Evolutionary conservation across 1,140 invertebrate genomes (phyloP).

Genomic region (Holotrichia oblita): DNA sequence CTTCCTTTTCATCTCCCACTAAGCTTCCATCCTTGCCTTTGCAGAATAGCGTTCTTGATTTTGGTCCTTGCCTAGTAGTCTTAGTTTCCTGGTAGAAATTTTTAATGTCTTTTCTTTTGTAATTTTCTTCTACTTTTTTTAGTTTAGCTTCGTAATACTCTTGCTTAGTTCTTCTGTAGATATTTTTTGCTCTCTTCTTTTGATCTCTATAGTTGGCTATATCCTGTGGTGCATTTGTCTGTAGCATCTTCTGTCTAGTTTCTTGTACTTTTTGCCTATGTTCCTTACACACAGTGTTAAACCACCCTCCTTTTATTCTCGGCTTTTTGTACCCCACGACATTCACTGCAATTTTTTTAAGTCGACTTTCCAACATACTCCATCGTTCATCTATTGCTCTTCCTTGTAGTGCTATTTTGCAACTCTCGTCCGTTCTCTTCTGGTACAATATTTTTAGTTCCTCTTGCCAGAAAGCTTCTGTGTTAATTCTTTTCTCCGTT

Average conservation of each 20-base stretch:
- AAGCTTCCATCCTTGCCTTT: too few relatives aligned
- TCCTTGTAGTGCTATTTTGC: neutral
- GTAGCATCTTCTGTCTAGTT: neutral
- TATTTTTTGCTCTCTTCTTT: neutral
- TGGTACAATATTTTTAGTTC: neutral
- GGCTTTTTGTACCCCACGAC: neutral
- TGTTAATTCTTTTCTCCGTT: neutral
- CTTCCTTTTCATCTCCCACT: too few relatives aligned
- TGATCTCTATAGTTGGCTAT: neutral
- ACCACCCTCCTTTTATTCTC: neutral
- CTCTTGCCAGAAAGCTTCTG: neutral
- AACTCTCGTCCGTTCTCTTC: neutral
- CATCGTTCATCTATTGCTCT: neutral
- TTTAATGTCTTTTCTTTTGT: neutral
- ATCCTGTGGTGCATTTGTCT: neutral
- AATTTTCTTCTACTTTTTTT: neutral
- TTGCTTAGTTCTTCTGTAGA: neutral
- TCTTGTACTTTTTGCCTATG: neutral
- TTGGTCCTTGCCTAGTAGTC: neutral
- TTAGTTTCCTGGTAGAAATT: conserved; percentile 3
- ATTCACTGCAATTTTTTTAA: neutral
- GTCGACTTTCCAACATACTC: neutral
- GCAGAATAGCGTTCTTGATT: neutral
- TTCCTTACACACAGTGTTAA: neutral
- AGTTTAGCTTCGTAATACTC: neutral